Evolutionary conservation across 30 jellyfish, hydroid and myxozoan genomes (phyloP).

Genomic region (Turritopsis dohrnii): DNA sequence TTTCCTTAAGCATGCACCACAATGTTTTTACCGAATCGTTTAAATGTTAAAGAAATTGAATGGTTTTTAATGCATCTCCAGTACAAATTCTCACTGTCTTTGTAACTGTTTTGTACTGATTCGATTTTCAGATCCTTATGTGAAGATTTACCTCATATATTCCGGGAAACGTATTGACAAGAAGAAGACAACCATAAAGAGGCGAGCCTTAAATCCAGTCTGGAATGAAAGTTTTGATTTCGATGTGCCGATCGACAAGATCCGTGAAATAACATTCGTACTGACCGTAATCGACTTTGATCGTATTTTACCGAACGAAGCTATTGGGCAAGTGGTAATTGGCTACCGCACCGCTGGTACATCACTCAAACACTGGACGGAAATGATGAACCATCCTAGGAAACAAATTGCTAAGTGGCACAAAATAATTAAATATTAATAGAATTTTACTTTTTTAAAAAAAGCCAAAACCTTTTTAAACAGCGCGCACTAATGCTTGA

Average conservation of each 20-base stretch:
- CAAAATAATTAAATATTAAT: conserved; percentile 54
- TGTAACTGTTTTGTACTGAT: not conserved
- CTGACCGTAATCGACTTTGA: conserved; percentile 88
- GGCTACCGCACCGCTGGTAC: conserved; percentile 92
- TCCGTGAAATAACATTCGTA: conserved; percentile 76
- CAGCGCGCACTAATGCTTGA: not conserved
- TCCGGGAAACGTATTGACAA: conserved; percentile 84
- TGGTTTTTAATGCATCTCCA: no score
- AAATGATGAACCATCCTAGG: conserved; percentile 86
- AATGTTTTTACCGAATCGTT: no score
- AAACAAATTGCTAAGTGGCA: conserved; percentile 90
- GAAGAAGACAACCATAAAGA: conserved; percentile 59
- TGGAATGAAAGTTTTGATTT: conserved; percentile 86
- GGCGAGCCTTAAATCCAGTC: conserved; percentile 63
- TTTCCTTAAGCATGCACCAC: no score
- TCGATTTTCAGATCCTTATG: conserved; percentile 62
- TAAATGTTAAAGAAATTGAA: no score
- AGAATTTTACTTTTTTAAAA: not conserved
- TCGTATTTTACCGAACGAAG: conserved; percentile 65
- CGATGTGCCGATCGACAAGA: conserved; percentile 83
- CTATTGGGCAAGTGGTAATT: conserved; percentile 73
- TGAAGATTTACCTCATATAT: conserved; percentile 57
- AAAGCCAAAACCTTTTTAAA: not conserved
- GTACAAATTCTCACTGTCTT: not conserved
- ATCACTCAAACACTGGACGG: conserved; percentile 91